These are phyloP conservation scores for Idaea aversata DNA, from an alignment of 2,888 invertebrate species.

Conservation along the genomic window DNA sequence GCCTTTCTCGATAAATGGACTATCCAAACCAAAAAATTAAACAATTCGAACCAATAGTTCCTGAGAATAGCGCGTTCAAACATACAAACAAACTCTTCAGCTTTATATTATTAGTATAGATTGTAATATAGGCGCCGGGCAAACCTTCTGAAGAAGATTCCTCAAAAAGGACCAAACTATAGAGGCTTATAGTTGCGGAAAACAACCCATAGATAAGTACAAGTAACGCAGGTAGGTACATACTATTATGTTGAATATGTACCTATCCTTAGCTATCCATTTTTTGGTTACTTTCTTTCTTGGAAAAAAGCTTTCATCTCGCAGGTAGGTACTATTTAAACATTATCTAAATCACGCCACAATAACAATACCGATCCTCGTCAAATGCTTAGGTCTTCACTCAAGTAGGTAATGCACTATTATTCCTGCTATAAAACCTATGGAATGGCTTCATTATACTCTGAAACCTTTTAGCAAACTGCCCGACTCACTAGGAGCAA, in stretches of 20 bases:
- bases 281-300: background rate
- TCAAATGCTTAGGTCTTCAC: constrained; percentile 14
- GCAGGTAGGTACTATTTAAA: background rate
- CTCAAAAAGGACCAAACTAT: no score
- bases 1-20: no score
- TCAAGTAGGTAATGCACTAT: constrained; percentile 33
- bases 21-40: no score
- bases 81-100: no score
- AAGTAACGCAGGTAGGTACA: no score
- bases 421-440: constrained; percentile 28
- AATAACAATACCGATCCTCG: background rate
- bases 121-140: no score
- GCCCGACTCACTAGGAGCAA: constrained; percentile 1
- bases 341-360: background rate
- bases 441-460: constrained; percentile 26
- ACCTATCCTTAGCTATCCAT: background rate
- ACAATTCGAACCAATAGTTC: no score
- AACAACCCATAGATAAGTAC: no score
- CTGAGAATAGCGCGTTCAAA: no score
- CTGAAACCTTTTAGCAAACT: constrained; percentile 35
- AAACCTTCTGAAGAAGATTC: no score
- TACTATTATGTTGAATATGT: background rate
- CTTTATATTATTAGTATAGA: no score
- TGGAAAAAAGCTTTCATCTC: background rate
- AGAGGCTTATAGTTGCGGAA: no score